A percentile compares a stretch with the other conserved stretches of the same genome.
phyloP scores from a whole-genome alignment of 2,113 vertebrate genomes.

The Illadopsis cleaveri region DNA sequence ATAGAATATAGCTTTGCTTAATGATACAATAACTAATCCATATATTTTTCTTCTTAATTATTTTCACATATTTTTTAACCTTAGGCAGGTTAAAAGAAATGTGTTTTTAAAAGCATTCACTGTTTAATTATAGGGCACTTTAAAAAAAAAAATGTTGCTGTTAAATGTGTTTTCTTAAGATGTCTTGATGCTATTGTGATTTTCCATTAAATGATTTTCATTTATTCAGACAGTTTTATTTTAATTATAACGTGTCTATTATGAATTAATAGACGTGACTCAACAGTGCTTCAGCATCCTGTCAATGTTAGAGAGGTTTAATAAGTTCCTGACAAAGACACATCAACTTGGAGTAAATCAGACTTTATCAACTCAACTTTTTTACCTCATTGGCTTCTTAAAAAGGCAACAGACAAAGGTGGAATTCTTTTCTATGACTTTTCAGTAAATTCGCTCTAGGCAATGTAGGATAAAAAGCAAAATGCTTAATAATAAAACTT shows the following conservation, averaged over 20 bases:
- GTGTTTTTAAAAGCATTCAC: not conserved
- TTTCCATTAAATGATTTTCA: not conserved
- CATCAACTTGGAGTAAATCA: not conserved
- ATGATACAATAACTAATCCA: not conserved
- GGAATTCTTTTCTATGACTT: not conserved
- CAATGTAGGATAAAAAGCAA: not conserved
- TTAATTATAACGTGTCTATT: not conserved
- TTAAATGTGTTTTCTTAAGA: not conserved
- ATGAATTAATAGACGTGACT: not conserved
- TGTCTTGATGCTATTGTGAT: not conserved
- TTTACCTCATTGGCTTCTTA: not conserved
- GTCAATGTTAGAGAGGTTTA: not conserved
- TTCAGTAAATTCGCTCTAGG: not conserved
- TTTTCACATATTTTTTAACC: not conserved
- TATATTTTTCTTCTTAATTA: not conserved
- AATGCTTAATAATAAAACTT: not conserved
- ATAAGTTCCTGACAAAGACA: not conserved
- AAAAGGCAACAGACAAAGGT: not conserved
- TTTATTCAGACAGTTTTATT: not conserved
- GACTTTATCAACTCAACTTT: not conserved
- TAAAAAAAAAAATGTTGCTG: not conserved
- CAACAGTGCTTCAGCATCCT: not conserved
- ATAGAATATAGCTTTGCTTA: not conserved
- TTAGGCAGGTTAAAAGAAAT: not conserved
- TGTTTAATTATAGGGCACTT: not conserved